Conservation (phyloP, 1,140 invertebrate genomes). For the Melipona quadrifasciata region DNA sequence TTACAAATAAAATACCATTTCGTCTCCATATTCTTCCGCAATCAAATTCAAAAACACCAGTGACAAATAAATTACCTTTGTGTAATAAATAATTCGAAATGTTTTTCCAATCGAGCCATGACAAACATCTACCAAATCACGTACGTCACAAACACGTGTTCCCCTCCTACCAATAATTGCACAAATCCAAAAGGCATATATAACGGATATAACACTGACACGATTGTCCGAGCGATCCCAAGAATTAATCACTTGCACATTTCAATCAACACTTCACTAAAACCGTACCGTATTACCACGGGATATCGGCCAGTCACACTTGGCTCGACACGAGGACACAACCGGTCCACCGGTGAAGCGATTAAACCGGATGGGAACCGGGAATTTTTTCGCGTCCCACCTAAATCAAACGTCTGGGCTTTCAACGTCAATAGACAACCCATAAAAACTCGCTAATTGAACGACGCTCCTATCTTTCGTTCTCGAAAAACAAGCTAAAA, state of each 20-base stretch:
- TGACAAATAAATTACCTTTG: too few relatives aligned
- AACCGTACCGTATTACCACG: neutral
- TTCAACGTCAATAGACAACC: slow-evolving; percentile 6
- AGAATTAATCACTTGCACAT: neutral
- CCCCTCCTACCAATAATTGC: neutral
- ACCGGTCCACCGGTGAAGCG: neutral
- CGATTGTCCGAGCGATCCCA: neutral
- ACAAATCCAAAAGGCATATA: neutral
- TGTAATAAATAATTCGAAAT: too few relatives aligned
- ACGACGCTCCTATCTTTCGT: neutral
- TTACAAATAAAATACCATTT: too few relatives aligned
- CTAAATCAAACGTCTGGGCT: neutral
- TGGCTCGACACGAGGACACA: neutral
- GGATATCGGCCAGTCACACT: slow-evolving; percentile 2
- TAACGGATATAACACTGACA: neutral
- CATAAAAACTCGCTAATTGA: slow-evolving; percentile 13
- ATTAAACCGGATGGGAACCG: neutral
- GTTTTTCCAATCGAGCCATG: too few relatives aligned
- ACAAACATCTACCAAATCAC: neutral
- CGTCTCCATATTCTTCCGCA: too few relatives aligned
- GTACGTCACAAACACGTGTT: neutral
- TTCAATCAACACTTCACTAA: neutral
- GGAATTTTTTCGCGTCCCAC: neutral
- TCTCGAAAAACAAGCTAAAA: too few relatives aligned
- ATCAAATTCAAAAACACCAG: too few relatives aligned